Evolutionary conservation across 2,888 invertebrate genomes (phyloP), one percentile per base, ranked within the genome.

Genomic region (Sylvicola cinctus): DNA sequence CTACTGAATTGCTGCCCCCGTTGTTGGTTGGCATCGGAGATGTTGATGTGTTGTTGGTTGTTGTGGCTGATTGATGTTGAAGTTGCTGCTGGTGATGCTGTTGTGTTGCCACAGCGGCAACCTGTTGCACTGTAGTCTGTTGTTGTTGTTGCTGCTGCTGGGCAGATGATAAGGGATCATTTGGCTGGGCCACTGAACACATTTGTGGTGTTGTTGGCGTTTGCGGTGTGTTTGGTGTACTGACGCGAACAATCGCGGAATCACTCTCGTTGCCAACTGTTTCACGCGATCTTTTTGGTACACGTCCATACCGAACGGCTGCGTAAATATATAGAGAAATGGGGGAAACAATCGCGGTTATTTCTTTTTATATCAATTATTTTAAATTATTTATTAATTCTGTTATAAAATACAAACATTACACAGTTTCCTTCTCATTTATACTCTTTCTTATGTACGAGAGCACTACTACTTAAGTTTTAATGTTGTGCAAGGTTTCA

Each of bases 301-400:
- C 91, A 43, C 93, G 72, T 44, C 95, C 93, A 68, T 95, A 95
- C 53, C 93, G 70, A 42, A 93, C 93, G 52, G 91, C 90, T 90
- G 64, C 30, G 61, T 43, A 34, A 40, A 25, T 26, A 28, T 32
- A n/a, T n/a, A 25, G 11, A 25, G 7, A 25, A 25, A 25, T 25
- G 25, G 25, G 11, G 8, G 8, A 25, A 25, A 25, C 11, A 7
- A 25, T 8, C 11, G 11, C 25, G 11, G 8, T 8, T 25, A 7
- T 25, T 8, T 8, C 12, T 5, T 28, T 28, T 28, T 28, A 28
- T 13, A 13, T 28, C 28, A n/a, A 5, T 28, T 28, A 28, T 8
- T 7, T 28, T 13, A 11, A 8, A 7, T 25, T 25, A 25, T 25
- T 25, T 25, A 25, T 8, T 8, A 25, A 11, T 11, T 7, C 7